phyloP scores from a whole-genome alignment of 2,113 vertebrate genomes.

The Promerops cafer region DNA sequence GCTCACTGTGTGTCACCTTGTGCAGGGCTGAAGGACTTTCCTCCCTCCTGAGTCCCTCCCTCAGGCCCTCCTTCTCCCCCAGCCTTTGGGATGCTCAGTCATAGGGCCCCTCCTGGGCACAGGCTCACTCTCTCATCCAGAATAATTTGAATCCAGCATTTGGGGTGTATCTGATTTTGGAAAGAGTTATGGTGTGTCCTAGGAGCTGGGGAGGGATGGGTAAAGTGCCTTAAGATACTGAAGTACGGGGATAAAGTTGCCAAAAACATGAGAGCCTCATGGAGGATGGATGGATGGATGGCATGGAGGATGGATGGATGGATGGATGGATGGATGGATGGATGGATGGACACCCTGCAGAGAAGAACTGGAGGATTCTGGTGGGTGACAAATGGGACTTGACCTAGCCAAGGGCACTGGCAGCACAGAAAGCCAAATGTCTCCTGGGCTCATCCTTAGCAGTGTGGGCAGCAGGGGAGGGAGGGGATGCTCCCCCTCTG shows the following conservation, averaged over 20 bases:
- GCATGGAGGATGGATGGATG: neutral
- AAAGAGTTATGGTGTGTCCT: neutral
- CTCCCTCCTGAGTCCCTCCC: neutral
- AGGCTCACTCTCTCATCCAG: neutral
- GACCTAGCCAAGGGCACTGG: fast-evolving
- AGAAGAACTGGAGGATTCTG: neutral
- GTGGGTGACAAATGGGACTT: neutral
- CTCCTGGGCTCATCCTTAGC: neutral
- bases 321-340: neutral
- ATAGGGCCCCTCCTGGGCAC: neutral
- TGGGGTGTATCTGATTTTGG: neutral
- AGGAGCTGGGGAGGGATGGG: neutral
- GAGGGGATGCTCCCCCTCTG: neutral
- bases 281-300: neutral
- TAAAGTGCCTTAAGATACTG: neutral
- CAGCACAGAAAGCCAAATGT: neutral
- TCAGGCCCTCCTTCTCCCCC: neutral
- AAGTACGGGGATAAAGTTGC: neutral
- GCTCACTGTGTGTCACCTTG: neutral
- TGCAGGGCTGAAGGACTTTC: neutral
- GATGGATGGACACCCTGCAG: neutral
- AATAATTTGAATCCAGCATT: neutral
- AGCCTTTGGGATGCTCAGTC: fast-evolving
- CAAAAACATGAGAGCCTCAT: neutral
- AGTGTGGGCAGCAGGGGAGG: neutral